These are phyloP conservation scores for Drosophila antonietae DNA, from an alignment of 2,888 invertebrate species.

Conservation along the genomic window DNA sequence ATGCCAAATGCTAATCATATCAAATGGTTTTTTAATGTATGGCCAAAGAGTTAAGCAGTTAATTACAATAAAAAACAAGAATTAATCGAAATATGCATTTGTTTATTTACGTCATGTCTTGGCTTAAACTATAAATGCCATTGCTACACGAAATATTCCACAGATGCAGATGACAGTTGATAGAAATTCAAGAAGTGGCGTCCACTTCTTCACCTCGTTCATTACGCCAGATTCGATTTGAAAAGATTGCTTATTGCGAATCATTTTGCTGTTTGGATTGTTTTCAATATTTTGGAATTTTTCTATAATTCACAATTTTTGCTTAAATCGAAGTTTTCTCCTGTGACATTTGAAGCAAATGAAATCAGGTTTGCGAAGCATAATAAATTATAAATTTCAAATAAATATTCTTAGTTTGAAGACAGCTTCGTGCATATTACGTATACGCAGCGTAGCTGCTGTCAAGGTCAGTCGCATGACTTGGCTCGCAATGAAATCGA, in stretches of 20 bases:
- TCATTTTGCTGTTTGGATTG: background rate
- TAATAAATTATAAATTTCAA: background rate
- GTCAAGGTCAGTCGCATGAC: slow-evolving; percentile 39
- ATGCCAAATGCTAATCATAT: slow-evolving; percentile 47
- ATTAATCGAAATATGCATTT: background rate
- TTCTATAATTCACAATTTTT: background rate
- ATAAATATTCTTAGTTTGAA: background rate
- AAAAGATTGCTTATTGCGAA: accelerated
- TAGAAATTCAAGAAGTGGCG: slow-evolving; percentile 38
- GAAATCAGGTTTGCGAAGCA: background rate
- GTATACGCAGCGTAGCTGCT: slow-evolving; percentile 33
- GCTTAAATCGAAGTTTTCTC: background rate
- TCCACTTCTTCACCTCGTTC: slow-evolving; percentile 38
- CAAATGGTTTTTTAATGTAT: background rate
- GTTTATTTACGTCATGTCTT: background rate
- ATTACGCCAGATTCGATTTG: background rate
- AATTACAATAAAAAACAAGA: slow-evolving; percentile 4
- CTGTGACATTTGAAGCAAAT: slow-evolving; percentile 19
- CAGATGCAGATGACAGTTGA: slow-evolving; percentile 13
- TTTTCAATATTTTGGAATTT: slow-evolving; percentile 1
- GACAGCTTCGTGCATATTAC: slow-evolving; percentile 12
- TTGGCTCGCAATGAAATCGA: slow-evolving; percentile 29
- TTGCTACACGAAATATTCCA: slow-evolving; percentile 8
- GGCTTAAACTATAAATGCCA: background rate
- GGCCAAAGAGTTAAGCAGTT: background rate